These are phyloP conservation scores for Ginglymostoma cirratum DNA, from an alignment of 2,113 vertebrate species.

Conservation along the genomic window DNA sequence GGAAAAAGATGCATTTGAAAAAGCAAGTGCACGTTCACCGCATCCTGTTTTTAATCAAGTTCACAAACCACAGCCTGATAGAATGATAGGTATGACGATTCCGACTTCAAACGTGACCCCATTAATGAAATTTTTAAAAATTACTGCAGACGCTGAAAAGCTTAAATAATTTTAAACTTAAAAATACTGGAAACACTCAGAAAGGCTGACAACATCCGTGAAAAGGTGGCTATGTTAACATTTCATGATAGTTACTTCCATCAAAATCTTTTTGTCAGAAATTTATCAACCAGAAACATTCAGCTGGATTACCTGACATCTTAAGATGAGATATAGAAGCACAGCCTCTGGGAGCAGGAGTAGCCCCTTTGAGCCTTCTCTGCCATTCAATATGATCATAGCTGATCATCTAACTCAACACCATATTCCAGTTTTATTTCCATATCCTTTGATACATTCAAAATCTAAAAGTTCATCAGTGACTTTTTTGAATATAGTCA, in stretches of 20 bases:
- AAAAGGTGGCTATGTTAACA: background rate
- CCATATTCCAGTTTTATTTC: too few species aligned
- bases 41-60: conserved; percentile 32
- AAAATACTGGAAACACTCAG: background rate
- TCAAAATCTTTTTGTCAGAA: background rate
- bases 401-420: too few species aligned
- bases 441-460: too few species aligned
- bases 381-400: too few species aligned
- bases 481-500: too few species aligned
- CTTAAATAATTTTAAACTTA: background rate
- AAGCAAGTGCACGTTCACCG: background rate
- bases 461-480: too few species aligned
- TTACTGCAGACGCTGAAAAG: background rate
- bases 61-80: background rate
- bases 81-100: too few species aligned
- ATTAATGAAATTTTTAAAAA: background rate
- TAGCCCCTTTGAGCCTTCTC: too few species aligned
- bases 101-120: background rate
- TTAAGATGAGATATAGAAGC: too few species aligned
- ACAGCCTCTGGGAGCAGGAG: too few species aligned
- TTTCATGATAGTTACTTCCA: background rate
- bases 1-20: conserved; percentile 5
- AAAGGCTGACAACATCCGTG: background rate
- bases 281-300: background rate
- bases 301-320: too few species aligned